Conservation (phyloP, 37 sponge, comb jelly and placozoan species). For the Chondrilla cf. caribensis region DNA sequence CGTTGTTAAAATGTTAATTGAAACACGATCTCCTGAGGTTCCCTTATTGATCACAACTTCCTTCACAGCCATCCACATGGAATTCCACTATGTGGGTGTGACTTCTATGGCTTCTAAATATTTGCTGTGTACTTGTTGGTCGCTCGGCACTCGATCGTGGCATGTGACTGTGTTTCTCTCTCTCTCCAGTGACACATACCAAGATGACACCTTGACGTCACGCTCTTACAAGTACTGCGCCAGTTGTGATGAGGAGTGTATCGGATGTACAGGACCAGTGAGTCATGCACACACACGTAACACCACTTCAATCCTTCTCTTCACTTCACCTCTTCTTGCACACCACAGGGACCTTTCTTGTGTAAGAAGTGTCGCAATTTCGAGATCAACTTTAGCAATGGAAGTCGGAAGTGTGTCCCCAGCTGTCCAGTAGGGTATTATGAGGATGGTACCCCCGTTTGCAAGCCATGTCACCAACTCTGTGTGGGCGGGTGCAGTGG, state of each 20-base stretch:
- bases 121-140: no score
- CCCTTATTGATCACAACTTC: no score
- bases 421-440: constrained; percentile 44
- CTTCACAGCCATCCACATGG: no score
- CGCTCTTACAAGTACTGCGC: constrained; percentile 28
- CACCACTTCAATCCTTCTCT: neutral
- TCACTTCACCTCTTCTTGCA: neutral
- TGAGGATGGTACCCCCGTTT: neutral
- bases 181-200: constrained; percentile 20
- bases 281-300: neutral
- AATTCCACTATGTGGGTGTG: no score
- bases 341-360: constrained; percentile 36
- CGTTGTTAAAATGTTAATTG: no score
- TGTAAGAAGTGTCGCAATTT: constrained; percentile 33
- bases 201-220: neutral
- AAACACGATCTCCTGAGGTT: neutral
- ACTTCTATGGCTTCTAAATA: no score
- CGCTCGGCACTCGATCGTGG: no score
- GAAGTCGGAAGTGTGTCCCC: constrained; percentile 29
- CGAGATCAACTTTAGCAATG: neutral
- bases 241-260: constrained; percentile 44
- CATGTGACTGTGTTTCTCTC: no score
- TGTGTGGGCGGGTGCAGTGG: constrained; percentile 46
- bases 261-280: constrained; percentile 46
- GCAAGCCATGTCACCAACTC: constrained; percentile 44